Evolutionary conservation across 1,140 invertebrate genomes (phyloP).

Genomic region (Spodoptera litura): DNA sequence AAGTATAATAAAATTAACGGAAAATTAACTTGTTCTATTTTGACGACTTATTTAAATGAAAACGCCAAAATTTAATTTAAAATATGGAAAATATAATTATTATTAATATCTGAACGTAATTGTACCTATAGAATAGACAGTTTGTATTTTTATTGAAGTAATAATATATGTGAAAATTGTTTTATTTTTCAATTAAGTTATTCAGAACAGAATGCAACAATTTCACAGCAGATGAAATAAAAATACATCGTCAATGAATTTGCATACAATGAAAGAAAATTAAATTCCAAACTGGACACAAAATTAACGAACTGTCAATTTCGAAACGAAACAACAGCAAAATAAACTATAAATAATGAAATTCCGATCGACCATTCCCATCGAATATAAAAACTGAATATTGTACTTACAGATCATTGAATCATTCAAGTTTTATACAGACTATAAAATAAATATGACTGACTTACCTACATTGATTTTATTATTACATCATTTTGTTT

Average conservation of each 20-base stretch:
- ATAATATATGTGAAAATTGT: constrained; percentile 64
- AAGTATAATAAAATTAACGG: constrained; percentile 22
- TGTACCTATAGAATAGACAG: constrained; percentile 62
- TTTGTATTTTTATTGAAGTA: constrained; percentile 64
- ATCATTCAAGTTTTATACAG: not conserved
- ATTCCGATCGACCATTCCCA: not conserved
- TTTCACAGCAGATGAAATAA: not conserved
- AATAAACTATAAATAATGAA: not conserved
- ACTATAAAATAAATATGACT: constrained; percentile 3
- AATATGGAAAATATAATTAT: constrained; percentile 57
- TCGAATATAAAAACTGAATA: not conserved
- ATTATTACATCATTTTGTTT: not conserved
- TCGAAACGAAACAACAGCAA: not conserved
- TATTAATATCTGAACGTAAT: constrained; percentile 66
- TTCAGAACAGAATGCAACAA: constrained; percentile 9
- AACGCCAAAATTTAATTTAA: constrained; percentile 58
- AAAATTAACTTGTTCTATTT: constrained; percentile 30
- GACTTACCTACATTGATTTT: not conserved
- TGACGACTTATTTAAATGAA: constrained; percentile 1
- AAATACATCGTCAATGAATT: not conserved
- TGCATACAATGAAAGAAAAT: not conserved
- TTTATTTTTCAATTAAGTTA: constrained; percentile 55
- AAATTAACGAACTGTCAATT: not conserved
- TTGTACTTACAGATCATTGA: not conserved
- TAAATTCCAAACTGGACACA: not conserved